Evolutionary conservation across 2,797 vertebrate species (phyloP).

Genomic region (Meda fulgida): DNA sequence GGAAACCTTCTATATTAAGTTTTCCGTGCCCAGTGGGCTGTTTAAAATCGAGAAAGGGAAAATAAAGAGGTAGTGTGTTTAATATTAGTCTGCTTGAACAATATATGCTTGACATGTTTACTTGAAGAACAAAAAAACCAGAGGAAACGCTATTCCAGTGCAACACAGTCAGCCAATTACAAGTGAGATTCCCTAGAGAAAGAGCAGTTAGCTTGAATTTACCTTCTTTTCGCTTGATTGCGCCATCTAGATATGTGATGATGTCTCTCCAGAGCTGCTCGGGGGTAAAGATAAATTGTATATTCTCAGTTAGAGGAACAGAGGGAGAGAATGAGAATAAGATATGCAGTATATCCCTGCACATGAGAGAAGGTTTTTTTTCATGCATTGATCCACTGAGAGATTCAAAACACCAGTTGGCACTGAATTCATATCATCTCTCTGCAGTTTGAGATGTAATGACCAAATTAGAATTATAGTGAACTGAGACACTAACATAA

Average conservation of each 20-base stretch:
- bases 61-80: constrained; percentile 16
- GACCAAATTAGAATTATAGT: constrained; percentile 22
- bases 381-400: constrained; percentile 34
- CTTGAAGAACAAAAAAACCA: constrained; percentile 34
- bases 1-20: constrained; percentile 17
- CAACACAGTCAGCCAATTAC: constrained; percentile 61
- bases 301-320: constrained; percentile 48
- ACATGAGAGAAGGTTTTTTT: constrained; percentile 7
- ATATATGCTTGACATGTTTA: constrained; percentile 49
- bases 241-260: constrained; percentile 60
- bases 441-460: neutral
- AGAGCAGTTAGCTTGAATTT: constrained; percentile 62
- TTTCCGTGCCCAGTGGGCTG: constrained; percentile 33
- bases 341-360: constrained; percentile 41
- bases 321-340: constrained; percentile 42
- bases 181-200: constrained; percentile 54
- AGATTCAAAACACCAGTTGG: constrained; percentile 38
- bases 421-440: constrained; percentile 11
- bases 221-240: constrained; percentile 66
- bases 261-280: constrained; percentile 59
- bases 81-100: constrained; percentile 37
- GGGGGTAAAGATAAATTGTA: constrained; percentile 61
- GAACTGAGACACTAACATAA: neutral
- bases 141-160: constrained; percentile 41
- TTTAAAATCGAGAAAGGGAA: constrained; percentile 29